Base-by-base conservation (phyloP, 1,140 invertebrate genomes). In the Phenacoccus solenopsis region DNA sequence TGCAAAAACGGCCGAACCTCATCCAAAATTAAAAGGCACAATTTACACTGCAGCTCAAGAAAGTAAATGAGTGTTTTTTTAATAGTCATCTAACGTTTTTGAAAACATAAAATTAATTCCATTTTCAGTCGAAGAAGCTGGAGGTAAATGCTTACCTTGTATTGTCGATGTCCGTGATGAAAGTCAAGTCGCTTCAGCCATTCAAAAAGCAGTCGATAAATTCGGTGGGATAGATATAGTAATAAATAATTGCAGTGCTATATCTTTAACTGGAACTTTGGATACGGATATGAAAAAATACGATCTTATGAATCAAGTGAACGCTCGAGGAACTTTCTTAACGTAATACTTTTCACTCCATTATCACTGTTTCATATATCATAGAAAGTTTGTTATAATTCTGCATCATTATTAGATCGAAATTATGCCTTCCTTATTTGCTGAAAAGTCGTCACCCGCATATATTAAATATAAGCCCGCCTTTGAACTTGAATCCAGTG, bases 1-100 rank as follows among this genome's bases (percentile, higher is more conserved):
- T 70, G 95, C 95, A 0, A 98, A 98, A 84, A 98, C 95, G n/a
- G 90, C 90, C 0, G 87, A 93, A 75, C 87, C 93, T 1, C 94
- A 99, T 86, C 94, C 96, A 7, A 98, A 98, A 82, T 79, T 99
- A 64, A 92, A 94, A n/a, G 97, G 97, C 71, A 99, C 97, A 20
- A 98, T 99, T 78, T 98, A 94, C 79, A 88, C 93, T 3, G 93
- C 96, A 67, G 96, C 95, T 9, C 87, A 96, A 84, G 96, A 99
- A 86, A 89, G 94, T 91, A 84, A 80, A 78, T 81, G 75, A 30
- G 30, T 13, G 30, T 32, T 32, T 32, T 13, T 32, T 32, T 7
- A 32, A 32, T 16, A 5, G 16, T 49, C 20, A 9, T 16, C 16
- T 4, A 9, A 9, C 5, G 3, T 2, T n/a, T n/a, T n/a, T n/a